Base-by-base conservation (phyloP, 1,140 invertebrate genomes). In the Pseudomyrmex concolor region DNA sequence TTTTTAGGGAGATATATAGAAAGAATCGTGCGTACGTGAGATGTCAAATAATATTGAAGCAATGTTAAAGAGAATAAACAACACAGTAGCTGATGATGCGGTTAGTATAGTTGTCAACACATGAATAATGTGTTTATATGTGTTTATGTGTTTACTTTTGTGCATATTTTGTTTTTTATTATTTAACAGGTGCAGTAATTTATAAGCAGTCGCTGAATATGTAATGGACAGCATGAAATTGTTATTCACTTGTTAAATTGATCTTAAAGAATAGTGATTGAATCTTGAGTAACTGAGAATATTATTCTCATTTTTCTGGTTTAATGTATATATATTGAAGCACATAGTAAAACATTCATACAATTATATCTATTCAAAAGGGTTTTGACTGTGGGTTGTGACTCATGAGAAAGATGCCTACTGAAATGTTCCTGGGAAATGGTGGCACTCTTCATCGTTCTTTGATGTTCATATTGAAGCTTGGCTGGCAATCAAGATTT, bases 401-500 rank as follows among this genome's bases (percentile, higher is more conserved):
- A n/a, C n/a, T n/a, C 68, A 89, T 88, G 76, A 85, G 76, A 54
- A 91, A 81, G 71, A 91, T 92, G 90, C 67, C 87, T 76, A 72
- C 84, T 57, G 88, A 90, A 59, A 86, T 90, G 67, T 91, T 94
- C 62, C 66, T 94, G 8, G 90, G 91, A 55, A 91, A 68, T 13
- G 90, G 92, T 5, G 93, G 92, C 0, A 90, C 88, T 12, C 85
- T 94, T 82, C 93, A 94, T 83, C 86, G 89, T 34, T 84, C 91
- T 0, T 67, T 94, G 19, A 90, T 95, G 19, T 96, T 96, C 66
- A 94, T 96, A 89, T 91, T 96, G 17, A 92, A 94, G 45, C 92
- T 96, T 25, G 95, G 95, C 5, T 96, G 95, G 95, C 93, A 95
- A 68, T 95, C 95, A 8, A 93, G 95, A 22, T 91, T 95, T 62